Conservation (phyloP, 2,113 vertebrate genomes). For the Zosterops lateralis region DNA sequence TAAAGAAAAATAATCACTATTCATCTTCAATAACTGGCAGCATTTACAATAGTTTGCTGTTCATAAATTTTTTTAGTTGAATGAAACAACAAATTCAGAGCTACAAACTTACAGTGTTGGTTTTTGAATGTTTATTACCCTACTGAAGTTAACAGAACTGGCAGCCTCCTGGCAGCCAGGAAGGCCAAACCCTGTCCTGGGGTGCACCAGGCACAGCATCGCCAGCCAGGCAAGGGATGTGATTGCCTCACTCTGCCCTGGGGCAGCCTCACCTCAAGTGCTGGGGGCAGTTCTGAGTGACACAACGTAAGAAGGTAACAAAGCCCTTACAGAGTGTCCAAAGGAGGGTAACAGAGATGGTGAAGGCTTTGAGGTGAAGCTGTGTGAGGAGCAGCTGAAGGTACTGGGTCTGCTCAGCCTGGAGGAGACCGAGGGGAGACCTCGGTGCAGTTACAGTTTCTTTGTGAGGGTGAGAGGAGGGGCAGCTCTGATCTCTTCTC, state of each 20-base stretch:
- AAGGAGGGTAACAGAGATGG: background rate
- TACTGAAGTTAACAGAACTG: background rate
- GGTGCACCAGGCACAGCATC: background rate
- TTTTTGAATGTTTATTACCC: background rate
- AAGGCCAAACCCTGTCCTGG: accelerated
- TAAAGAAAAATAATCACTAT: background rate
- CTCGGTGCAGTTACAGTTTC: background rate
- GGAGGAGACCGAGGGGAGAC: background rate
- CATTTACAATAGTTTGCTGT: background rate
- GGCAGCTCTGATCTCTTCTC: background rate
- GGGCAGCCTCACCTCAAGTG: accelerated
- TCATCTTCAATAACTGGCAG: background rate
- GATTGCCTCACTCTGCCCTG: background rate
- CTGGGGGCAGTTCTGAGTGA: background rate
- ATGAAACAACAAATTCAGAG: background rate
- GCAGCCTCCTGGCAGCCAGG: background rate
- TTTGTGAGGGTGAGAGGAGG: accelerated
- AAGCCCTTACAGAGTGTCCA: background rate
- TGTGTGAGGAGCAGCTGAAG: accelerated
- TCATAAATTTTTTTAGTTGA: background rate
- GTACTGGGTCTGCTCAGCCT: background rate
- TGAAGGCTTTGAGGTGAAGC: background rate
- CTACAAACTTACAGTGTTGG: background rate
- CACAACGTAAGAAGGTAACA: accelerated
- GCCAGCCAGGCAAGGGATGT: accelerated